Percentiles rank a stretch among this genome's conserved stretches.
phyloP scores from a whole-genome alignment of 2,888 invertebrate genomes.

The Pachydiplax longipennis region DNA sequence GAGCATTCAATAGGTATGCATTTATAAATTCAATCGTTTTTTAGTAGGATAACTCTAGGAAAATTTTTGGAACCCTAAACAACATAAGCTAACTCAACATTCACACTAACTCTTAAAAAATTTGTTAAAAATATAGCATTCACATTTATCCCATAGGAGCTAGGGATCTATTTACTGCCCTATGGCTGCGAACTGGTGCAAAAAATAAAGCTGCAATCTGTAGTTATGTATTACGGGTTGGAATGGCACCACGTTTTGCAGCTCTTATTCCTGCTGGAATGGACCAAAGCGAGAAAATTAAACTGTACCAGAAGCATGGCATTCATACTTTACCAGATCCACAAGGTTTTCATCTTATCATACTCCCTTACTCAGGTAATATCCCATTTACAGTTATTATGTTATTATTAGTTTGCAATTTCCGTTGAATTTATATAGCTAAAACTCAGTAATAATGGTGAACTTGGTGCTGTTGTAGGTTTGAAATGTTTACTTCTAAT shows the following conservation, averaged over 20 bases:
- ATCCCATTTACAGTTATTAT: neutral
- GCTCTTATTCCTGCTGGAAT: constrained; percentile 21
- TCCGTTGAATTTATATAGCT: too few species aligned
- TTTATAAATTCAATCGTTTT: too few species aligned
- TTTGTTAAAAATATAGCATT: neutral
- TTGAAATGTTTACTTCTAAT: too few species aligned
- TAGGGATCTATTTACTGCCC: constrained; percentile 5
- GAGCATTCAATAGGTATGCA: too few species aligned
- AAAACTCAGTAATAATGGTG: too few species aligned
- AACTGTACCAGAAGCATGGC: neutral
- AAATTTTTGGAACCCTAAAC: too few species aligned
- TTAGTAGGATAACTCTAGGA: too few species aligned
- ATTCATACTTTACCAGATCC: neutral
- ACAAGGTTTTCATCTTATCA: constrained; percentile 9
- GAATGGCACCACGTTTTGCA: neutral
- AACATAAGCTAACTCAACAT: too few species aligned
- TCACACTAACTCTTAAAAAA: neutral
- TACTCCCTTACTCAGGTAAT: neutral
- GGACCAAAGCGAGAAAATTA: neutral
- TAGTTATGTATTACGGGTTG: neutral
- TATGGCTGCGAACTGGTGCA: neutral
- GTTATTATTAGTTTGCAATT: too few species aligned
- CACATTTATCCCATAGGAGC: neutral
- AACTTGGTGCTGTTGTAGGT: too few species aligned
- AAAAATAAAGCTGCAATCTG: constrained; percentile 10